Evolutionary conservation across 2,888 invertebrate genomes (phyloP).

Genomic region (Caenorhabditis sp.): DNA sequence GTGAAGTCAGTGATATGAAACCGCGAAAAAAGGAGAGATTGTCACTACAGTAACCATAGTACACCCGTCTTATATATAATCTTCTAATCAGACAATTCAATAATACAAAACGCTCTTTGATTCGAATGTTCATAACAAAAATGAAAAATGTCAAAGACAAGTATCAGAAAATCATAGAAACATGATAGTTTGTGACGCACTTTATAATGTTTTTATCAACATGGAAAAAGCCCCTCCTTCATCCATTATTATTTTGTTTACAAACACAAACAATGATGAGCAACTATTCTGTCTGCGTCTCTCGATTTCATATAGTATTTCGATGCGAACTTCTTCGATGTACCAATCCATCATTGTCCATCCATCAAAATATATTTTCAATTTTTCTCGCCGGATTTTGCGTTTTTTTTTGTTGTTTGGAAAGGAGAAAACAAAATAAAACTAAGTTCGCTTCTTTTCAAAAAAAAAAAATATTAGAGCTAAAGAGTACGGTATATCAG

Average conservation of each 20-base stretch:
- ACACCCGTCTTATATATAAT: too few relatives aligned
- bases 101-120: not conserved
- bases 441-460: too few relatives aligned
- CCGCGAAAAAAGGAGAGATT: too few relatives aligned
- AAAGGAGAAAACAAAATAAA: too few relatives aligned
- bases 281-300: not conserved
- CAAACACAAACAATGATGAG: not conserved
- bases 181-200: not conserved
- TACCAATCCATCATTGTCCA: not conserved
- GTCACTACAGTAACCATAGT: too few relatives aligned
- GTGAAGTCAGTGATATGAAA: too few relatives aligned
- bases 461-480: too few relatives aligned
- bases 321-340: not conserved
- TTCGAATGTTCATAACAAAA: not conserved
- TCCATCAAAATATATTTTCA: not conserved
- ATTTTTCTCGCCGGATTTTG: too few relatives aligned
- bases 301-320: not conserved
- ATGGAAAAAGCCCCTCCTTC: not conserved
- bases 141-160: not conserved
- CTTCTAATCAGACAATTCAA: too few relatives aligned
- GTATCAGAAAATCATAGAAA: not conserved
- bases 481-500: too few relatives aligned
- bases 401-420: too few relatives aligned
- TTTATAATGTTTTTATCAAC: not conserved
- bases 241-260: too few relatives aligned